Conservation (phyloP, 2,888 invertebrate species). For the Ametastegia equiseti region DNA sequence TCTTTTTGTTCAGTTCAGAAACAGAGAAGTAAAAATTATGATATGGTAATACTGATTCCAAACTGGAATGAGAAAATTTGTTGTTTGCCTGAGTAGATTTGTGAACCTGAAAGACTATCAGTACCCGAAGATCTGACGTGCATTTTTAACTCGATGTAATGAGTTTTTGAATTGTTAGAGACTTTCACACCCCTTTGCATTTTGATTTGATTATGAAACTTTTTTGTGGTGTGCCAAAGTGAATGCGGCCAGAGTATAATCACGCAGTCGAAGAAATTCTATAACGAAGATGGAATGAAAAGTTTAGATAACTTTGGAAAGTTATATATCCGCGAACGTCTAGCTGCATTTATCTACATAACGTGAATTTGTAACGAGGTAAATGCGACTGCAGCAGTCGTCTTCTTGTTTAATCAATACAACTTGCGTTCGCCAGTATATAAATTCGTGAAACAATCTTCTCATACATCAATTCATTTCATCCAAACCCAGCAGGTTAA, state of each 20-base stretch:
- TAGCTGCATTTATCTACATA: not conserved
- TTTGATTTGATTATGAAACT: not conserved
- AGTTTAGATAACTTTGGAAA: not conserved
- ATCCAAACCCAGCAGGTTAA: too few species aligned
- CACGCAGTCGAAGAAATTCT: not conserved
- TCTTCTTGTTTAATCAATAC: not conserved
- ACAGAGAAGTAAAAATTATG: too few species aligned
- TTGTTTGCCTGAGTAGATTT: too few species aligned
- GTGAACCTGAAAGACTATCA: too few species aligned
- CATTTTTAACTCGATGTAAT: too few species aligned
- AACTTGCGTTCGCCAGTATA: not conserved
- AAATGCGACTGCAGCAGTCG: not conserved
- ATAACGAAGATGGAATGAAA: not conserved
- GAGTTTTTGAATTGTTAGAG: conserved; percentile 4
- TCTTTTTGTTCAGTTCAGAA: too few species aligned
- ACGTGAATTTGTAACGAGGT: not conserved
- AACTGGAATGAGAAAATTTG: too few species aligned
- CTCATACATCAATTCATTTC: too few species aligned
- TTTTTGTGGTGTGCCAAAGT: not conserved
- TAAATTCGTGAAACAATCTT: not conserved
- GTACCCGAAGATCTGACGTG: too few species aligned
- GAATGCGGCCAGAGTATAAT: not conserved
- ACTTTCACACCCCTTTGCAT: not conserved
- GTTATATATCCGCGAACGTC: not conserved
- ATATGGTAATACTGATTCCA: too few species aligned